These are phyloP conservation scores for Chionomys nivalis DNA, from an alignment of 2,113 vertebrate genomes.

Conservation along the genomic window DNA sequence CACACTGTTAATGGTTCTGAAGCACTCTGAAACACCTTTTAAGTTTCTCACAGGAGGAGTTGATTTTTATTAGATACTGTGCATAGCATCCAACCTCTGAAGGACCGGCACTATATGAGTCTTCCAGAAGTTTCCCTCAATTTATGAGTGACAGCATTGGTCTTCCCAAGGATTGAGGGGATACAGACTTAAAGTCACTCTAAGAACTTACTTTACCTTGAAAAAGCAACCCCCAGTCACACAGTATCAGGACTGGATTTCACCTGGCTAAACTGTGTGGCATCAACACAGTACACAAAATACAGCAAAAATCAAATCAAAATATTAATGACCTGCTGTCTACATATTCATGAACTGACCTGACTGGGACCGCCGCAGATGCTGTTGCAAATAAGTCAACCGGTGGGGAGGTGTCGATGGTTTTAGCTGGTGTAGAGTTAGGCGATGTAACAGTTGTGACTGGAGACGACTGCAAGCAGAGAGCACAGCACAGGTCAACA, in stretches of 20 bases:
- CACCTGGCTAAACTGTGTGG: background rate
- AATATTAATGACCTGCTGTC: conserved; percentile 17
- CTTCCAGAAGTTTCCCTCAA: conserved; percentile 1
- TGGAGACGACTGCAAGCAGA: conserved; percentile 90
- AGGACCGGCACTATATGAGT: background rate
- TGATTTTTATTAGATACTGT: conserved; percentile 12
- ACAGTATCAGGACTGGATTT: background rate
- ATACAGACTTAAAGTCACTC: background rate
- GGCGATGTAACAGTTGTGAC: conserved; percentile 92
- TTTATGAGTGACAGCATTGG: background rate
- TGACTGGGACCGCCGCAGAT: conserved; percentile 86
- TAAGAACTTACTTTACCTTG: background rate
- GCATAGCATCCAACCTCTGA: background rate
- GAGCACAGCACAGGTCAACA: conserved; percentile 65
- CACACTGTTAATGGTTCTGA: background rate
- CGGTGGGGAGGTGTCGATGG: conserved; percentile 92
- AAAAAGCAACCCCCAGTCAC: background rate
- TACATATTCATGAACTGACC: conserved; percentile 79
- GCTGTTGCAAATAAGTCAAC: conserved; percentile 93
- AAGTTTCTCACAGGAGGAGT: conserved; percentile 30
- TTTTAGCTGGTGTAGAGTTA: conserved; percentile 95
- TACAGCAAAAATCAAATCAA: background rate
- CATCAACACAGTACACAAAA: background rate
- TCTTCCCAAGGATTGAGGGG: background rate
- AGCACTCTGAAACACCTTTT: conserved; percentile 15